Conservation (phyloP, 1,140 invertebrate species). For the Heliconius melpomene region DNA sequence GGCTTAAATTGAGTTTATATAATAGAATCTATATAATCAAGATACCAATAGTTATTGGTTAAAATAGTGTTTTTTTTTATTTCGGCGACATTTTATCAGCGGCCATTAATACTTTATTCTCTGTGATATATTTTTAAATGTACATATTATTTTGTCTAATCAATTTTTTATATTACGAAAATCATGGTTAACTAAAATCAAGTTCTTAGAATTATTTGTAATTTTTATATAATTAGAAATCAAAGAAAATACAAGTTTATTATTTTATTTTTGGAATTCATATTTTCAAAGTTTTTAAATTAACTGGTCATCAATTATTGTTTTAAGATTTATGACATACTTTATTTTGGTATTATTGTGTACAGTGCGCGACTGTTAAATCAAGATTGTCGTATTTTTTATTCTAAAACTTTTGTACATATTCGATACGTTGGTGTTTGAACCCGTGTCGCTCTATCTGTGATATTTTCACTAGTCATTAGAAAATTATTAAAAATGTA, state of each 20-base stretch:
- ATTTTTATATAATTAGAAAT: constrained; percentile 36
- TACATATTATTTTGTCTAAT: constrained; percentile 64
- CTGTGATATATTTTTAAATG: constrained; percentile 46
- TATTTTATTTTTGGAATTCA: constrained; percentile 45
- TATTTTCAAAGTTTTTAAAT: constrained; percentile 40
- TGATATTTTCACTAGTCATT: constrained; percentile 58
- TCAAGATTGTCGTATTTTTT: constrained; percentile 61
- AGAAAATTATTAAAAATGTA: constrained; percentile 68
- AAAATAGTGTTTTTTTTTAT: neutral
- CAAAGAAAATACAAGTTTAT: constrained; percentile 33
- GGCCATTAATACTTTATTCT: neutral
- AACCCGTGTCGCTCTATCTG: constrained; percentile 50
- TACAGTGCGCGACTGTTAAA: constrained; percentile 60
- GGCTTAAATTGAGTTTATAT: neutral
- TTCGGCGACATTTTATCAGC: neutral
- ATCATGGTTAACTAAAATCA: constrained; percentile 56
- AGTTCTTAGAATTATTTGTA: constrained; percentile 22
- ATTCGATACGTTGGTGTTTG: constrained; percentile 42
- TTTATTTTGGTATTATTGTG: constrained; percentile 68
- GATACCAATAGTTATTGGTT: no score
- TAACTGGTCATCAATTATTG: constrained; percentile 18
- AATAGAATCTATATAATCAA: no score
- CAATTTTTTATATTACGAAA: constrained; percentile 52
- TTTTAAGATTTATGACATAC: constrained; percentile 54
- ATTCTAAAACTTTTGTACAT: constrained; percentile 39